These are phyloP conservation scores for Tetragnatha montana DNA, from an alignment of 2,888 invertebrate genomes.

Conservation along the genomic window DNA sequence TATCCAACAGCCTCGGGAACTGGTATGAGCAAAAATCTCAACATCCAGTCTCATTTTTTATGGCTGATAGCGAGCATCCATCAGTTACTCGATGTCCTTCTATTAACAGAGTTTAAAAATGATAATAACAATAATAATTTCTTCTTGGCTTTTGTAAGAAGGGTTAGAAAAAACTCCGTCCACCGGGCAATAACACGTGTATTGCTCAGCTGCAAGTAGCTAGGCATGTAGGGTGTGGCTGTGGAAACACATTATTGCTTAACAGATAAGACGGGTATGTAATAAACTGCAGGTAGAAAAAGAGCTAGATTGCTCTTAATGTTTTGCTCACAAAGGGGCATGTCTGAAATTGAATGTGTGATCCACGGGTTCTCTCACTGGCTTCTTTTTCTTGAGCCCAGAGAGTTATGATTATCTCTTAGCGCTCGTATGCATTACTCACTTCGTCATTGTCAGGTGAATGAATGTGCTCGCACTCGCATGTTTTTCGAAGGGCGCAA, in stretches of 20 bases:
- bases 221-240: conserved; percentile 10
- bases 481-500: background rate
- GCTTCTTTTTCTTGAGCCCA: background rate
- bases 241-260: background rate
- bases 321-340: conserved; percentile 11
- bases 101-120: conserved; percentile 24
- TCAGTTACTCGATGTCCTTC: conserved; percentile 8
- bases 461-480: background rate
- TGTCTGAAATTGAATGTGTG: conserved; percentile 14
- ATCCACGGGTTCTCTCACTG: background rate
- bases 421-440: background rate
- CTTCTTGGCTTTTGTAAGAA: background rate
- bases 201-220: background rate
- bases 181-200: background rate
- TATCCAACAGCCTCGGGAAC: conserved; percentile 36
- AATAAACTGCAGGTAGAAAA: conserved; percentile 10
- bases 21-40: conserved; percentile 17
- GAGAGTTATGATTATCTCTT: background rate
- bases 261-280: background rate
- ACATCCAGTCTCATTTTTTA: conserved; percentile 20
- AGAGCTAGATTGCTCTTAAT: background rate
- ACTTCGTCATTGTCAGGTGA: background rate
- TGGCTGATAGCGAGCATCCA: conserved; percentile 1
- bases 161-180: background rate
- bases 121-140: conserved; percentile 29